Conservation (phyloP, 2,113 vertebrate species). For the Boulengeromyrus knoepffleri region DNA sequence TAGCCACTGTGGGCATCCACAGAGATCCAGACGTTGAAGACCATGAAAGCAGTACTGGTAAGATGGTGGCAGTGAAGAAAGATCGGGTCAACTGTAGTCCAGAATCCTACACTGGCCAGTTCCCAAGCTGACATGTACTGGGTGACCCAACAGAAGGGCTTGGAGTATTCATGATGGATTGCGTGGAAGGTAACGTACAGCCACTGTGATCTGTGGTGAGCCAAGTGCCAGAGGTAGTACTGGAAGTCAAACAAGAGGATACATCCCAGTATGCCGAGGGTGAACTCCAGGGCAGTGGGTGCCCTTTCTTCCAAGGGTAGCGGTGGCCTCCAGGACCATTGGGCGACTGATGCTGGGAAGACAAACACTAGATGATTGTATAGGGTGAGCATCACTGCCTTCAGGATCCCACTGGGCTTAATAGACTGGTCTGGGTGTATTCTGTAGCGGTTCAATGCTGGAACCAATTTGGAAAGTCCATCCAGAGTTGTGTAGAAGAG, state of each 20-base stretch:
- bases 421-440: conserved; percentile 44
- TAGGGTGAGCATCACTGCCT: conserved; percentile 49
- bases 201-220: conserved; percentile 58
- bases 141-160: conserved; percentile 54
- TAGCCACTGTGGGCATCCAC: conserved; percentile 61
- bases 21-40: conserved; percentile 55
- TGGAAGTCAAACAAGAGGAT: conserved; percentile 65
- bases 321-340: conserved; percentile 63
- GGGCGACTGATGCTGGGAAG: conserved; percentile 56
- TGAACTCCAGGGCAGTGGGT: conserved; percentile 49
- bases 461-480: conserved; percentile 49
- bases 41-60: conserved; percentile 58
- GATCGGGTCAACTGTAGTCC: conserved; percentile 56
- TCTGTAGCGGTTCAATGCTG: conserved; percentile 52
- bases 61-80: conserved; percentile 54
- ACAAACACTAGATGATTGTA: conserved; percentile 60
- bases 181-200: conserved; percentile 61
- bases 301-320: conserved; percentile 51
- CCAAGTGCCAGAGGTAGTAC: conserved; percentile 64
- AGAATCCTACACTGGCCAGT: conserved; percentile 55
- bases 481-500: conserved; percentile 55
- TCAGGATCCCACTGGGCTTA: conserved; percentile 36
- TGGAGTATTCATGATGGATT: conserved; percentile 53
- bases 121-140: conserved; percentile 60
- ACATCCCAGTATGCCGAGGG: conserved; percentile 46